Evolutionary conservation across 2,113 vertebrate genomes (phyloP), one percentile per base, ranked within the genome.

Genomic region (Sinocyclocheilus rhinocerous): DNA sequence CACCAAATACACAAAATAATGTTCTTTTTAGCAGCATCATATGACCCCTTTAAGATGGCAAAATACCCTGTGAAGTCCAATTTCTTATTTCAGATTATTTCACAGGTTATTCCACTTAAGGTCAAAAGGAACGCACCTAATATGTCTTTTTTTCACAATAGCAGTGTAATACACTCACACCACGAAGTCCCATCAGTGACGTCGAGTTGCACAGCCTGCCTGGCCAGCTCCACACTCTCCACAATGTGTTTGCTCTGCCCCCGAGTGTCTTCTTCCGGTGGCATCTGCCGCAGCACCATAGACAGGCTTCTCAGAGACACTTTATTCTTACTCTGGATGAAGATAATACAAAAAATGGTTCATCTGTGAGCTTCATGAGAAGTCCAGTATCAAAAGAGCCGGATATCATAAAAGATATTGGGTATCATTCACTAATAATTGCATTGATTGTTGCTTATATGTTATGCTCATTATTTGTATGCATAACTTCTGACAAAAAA

Each of bases 201-300:
- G 3, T 98, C 97, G 91, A 97, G 94, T 91, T 97, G 95, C 69
- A 97, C 96, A 0, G 97, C 96, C 86, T 96, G 89, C 22, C 96
- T 95, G 45, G 97, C 97, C 93, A 97, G 91, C 15, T 94, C 95
- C 88, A 97, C 95, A 1, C 97, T 98, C 87, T 97, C 95, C 91
- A 97, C 87, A 76, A 97, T 95, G 12, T 94, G 92, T 63, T 94
- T 95, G 22, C 93, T 91, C 0, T 95, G 94, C 8, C 94, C 92
- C 0, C 91, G 86, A 1, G 83, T 87, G 76, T 91, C 92, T 0
- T 90, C 91, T 18, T 87, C 81, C 0, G 94, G 87, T 20, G 86
- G 95, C 81, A 97, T 89, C 90, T 97, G 97, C 70, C 97, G 93
- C 90, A 98, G 93, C 85, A 97, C 96, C 97, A 98, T 98, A 0